phyloP scores from a whole-genome alignment of 2,888 invertebrate genomes.

The Leptinotarsa rubiginosa region DNA sequence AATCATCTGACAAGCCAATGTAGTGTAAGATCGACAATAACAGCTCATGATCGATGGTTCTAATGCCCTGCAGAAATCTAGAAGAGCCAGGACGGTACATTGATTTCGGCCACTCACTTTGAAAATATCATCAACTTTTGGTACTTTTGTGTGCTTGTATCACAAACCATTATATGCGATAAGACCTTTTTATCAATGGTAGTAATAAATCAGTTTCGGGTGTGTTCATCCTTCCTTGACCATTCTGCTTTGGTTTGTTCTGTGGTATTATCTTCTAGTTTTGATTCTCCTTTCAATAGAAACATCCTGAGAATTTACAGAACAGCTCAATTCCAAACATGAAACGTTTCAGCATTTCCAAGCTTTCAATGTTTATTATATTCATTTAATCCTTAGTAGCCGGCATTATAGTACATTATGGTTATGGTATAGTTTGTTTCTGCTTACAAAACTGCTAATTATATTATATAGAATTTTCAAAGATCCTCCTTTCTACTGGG shows the following conservation, averaged over 20 bases:
- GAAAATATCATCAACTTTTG: neutral
- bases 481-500: neutral
- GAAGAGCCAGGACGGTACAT: too few relatives aligned
- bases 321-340: neutral
- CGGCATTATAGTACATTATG: neutral
- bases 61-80: too few relatives aligned
- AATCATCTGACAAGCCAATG: too few relatives aligned
- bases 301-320: neutral
- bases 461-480: too few relatives aligned
- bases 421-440: neutral
- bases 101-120: too few relatives aligned
- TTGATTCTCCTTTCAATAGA: slow-evolving; percentile 4
- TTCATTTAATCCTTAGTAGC: too few relatives aligned
- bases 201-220: slow-evolving; percentile 20
- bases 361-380: neutral
- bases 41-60: too few relatives aligned
- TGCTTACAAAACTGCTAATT: neutral
- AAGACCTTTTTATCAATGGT: slow-evolving; percentile 18
- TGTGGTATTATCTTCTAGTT: neutral
- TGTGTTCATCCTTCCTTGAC: slow-evolving; percentile 2
- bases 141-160: slow-evolving; percentile 15
- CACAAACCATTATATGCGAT: slow-evolving; percentile 12
- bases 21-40: too few relatives aligned
- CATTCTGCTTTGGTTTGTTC: neutral
- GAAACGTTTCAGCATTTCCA: slow-evolving; percentile 17